Evolutionary conservation across 1,140 invertebrate species (phyloP).

Genomic region (Sminthurides bifidus): DNA sequence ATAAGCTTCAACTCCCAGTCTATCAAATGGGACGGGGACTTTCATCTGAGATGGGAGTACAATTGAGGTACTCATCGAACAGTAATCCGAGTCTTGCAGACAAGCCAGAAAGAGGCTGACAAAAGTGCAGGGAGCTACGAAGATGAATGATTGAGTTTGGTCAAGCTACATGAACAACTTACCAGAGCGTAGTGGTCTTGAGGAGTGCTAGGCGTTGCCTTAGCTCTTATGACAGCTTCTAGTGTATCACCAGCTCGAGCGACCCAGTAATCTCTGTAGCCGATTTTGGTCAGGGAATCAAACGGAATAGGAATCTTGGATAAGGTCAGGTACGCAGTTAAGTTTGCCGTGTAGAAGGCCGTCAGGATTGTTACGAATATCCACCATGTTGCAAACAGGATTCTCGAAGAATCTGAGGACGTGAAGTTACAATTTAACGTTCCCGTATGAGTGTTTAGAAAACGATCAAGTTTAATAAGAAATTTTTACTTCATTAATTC

Average conservation of each 20-base stretch:
- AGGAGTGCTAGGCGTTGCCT: constrained; percentile 25
- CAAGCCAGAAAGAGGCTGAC: no score
- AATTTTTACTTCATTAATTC: background rate
- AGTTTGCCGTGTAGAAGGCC: constrained; percentile 82
- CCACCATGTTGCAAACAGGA: constrained; percentile 84
- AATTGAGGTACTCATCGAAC: no score
- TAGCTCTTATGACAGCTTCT: constrained; percentile 52
- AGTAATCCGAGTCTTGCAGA: no score
- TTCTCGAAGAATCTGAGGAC: constrained; percentile 58
- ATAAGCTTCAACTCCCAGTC: no score
- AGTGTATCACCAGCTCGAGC: constrained; percentile 51
- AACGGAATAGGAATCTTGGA: constrained; percentile 69
- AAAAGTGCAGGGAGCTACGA: no score
- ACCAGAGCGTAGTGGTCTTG: no score
- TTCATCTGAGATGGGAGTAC: no score
- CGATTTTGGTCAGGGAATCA: constrained; percentile 53
- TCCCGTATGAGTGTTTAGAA: background rate
- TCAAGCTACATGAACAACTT: background rate
- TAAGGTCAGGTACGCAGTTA: constrained; percentile 74
- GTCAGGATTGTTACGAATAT: constrained; percentile 75
- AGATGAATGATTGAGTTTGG: no score
- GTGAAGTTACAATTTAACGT: background rate
- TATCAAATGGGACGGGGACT: no score
- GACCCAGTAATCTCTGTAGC: constrained; percentile 54
- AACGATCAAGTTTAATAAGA: background rate